Base-by-base conservation (phyloP, 1,140 invertebrate species). In the Drosophila pseudoobscura region DNA sequence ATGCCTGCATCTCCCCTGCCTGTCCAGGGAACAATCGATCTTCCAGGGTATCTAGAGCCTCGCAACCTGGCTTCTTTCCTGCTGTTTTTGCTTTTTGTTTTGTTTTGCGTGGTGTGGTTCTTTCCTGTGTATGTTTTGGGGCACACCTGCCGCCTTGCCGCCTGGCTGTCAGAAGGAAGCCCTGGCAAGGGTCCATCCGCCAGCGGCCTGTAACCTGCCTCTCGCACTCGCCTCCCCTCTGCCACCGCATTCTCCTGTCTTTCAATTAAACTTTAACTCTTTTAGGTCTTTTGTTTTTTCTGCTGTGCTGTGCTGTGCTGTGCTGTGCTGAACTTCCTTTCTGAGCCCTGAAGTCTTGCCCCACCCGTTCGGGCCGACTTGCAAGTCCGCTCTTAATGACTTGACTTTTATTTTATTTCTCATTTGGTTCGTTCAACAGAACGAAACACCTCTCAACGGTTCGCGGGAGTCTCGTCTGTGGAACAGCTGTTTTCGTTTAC, bases 401-500 rank as follows among this genome's bases (percentile, higher is more conserved):
- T 69, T 53, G 64, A 75, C 56, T 62, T 39, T 78, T 68, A 70
- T 80, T 76, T 75, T 35, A 64, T 61, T 78, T 62, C 59, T 41
- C 57, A 63, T 70, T 70, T 65, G 51, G 63, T 57, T 57, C 52
- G 59, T 58, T 58, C 41, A 55, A 15, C 54, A 69, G 63, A 69
- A 69, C 68, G 51, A 31, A 46, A 46, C 65, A 59, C 35, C 35
- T 46, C 60, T 55, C 11, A 72, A 39, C 61, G 44, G 35, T 4
- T 39, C 9, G 35, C 35, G 35, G 35, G 9, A 39, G 35, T 39
- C 35, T 5, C 24, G 24, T 47, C 54, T 46, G 55, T 57, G 47
- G 64, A 87, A 85, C 82, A 85, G 80, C 80, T 85, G 80, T 85
- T 85, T 75, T 54, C 80, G 78, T 82, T 85, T 87, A 65, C 74